These are phyloP conservation scores for Subacronicta megacephala DNA, from an alignment of 2,888 invertebrate genomes.

Conservation along the genomic window DNA sequence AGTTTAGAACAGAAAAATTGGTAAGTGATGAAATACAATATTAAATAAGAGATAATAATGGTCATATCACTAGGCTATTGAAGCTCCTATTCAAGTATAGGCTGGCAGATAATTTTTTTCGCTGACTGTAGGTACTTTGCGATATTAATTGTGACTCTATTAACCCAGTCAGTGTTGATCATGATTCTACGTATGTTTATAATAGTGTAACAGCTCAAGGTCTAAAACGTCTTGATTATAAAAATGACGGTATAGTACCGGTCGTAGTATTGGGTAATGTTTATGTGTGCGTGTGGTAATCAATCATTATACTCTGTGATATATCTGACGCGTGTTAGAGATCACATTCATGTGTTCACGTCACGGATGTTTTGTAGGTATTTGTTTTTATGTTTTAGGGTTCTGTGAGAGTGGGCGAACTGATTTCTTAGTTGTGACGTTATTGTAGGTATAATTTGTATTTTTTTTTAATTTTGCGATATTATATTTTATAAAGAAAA, in stretches of 20 bases:
- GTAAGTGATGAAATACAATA: no score
- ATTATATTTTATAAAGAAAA: no score
- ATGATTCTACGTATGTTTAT: constrained; percentile 26
- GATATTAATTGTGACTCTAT: constrained; percentile 22
- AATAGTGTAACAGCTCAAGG: constrained; percentile 48
- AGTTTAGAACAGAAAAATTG: no score
- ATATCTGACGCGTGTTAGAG: constrained; percentile 60
- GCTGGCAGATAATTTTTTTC: no score
- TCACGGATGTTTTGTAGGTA: constrained; percentile 41
- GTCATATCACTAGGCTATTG: no score
- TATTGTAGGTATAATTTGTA: neutral
- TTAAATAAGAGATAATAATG: no score
- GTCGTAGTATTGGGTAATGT: constrained; percentile 34
- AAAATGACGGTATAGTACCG: constrained; percentile 24
- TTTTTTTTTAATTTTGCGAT: no score
- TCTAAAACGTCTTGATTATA: constrained; percentile 44
- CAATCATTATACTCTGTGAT: constrained; percentile 63
- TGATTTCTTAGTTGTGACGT: constrained; percentile 5
- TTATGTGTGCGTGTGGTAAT: constrained; percentile 48
- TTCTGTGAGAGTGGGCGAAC: constrained; percentile 7
- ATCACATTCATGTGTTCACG: constrained; percentile 46
- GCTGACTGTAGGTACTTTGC: neutral
- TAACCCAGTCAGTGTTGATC: constrained; percentile 18
- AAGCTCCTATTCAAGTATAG: no score
- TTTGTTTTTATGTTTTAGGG: constrained; percentile 27